phyloP scores from a whole-genome alignment of 2,888 invertebrate genomes.

The Dolichopus griseipennis region DNA sequence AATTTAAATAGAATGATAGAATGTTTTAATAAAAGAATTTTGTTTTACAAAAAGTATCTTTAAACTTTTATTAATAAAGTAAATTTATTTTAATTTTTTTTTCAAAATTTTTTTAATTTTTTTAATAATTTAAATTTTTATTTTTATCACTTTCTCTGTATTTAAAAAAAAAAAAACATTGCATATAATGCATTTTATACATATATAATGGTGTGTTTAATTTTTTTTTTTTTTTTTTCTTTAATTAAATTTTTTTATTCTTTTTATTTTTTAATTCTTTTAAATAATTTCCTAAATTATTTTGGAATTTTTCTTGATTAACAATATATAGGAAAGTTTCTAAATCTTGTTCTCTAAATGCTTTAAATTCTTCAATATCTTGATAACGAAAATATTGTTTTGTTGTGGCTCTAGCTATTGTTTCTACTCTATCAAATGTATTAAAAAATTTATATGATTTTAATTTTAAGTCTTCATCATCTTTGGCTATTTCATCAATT shows the following conservation, averaged over 20 bases:
- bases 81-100: no score
- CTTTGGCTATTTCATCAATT: conserved; percentile 59
- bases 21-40: no score
- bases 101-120: no score
- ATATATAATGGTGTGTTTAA: no score
- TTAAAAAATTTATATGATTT: conserved; percentile 55
- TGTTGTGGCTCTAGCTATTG: conserved; percentile 46
- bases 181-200: no score
- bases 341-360: conserved; percentile 52
- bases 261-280: conserved; percentile 51
- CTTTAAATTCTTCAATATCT: conserved; percentile 45
- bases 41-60: no score
- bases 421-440: conserved; percentile 53
- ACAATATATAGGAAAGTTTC: conserved; percentile 50
- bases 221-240: no score
- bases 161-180: no score
- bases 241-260: neutral
- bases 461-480: conserved; percentile 54
- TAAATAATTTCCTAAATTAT: conserved; percentile 57
- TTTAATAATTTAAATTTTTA: no score
- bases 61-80: no score
- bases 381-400: conserved; percentile 46
- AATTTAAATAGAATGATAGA: no score
- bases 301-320: conserved; percentile 55
- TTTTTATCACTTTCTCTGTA: no score